phyloP scores from a whole-genome alignment of 2,113 vertebrate species.

The Acrocephalus kingi region DNA sequence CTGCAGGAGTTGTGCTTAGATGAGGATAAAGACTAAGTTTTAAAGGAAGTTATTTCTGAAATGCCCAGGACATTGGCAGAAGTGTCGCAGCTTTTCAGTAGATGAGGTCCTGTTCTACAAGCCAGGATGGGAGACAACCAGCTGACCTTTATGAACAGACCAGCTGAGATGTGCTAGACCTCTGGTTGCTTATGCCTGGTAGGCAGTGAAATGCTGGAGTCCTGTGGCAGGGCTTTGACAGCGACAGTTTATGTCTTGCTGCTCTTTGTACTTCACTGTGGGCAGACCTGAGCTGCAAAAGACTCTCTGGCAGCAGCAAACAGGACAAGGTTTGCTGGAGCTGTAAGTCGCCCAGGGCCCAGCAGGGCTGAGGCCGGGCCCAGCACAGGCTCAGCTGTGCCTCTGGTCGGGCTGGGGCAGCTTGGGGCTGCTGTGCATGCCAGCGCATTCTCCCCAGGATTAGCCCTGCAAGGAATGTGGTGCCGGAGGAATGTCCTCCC shows the following conservation, averaged over 20 bases:
- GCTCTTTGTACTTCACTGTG: background rate
- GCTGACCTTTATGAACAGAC: background rate
- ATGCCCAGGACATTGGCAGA: background rate
- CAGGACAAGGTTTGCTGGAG: background rate
- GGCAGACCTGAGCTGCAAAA: background rate
- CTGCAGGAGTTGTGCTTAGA: background rate
- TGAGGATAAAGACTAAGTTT: background rate
- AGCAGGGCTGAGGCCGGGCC: background rate
- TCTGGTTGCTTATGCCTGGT: background rate
- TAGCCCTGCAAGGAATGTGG: background rate
- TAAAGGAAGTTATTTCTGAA: background rate
- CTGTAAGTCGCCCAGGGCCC: background rate
- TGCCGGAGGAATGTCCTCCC: background rate
- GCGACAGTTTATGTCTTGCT: accelerated
- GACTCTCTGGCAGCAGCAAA: background rate
- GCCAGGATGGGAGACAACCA: background rate
- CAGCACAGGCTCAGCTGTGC: accelerated
- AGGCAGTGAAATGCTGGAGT: background rate
- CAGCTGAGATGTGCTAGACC: background rate
- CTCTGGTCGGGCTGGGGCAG: accelerated
- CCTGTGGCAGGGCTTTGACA: background rate
- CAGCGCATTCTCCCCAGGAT: accelerated
- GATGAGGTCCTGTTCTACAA: background rate
- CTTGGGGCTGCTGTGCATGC: background rate
- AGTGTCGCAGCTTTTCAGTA: background rate